Percentiles rank a stretch among this genome's conserved stretches.
These are phyloP conservation scores for Toxotes lorentzi DNA, from an alignment of 2,797 vertebrate genomes.

Conservation along the genomic window DNA sequence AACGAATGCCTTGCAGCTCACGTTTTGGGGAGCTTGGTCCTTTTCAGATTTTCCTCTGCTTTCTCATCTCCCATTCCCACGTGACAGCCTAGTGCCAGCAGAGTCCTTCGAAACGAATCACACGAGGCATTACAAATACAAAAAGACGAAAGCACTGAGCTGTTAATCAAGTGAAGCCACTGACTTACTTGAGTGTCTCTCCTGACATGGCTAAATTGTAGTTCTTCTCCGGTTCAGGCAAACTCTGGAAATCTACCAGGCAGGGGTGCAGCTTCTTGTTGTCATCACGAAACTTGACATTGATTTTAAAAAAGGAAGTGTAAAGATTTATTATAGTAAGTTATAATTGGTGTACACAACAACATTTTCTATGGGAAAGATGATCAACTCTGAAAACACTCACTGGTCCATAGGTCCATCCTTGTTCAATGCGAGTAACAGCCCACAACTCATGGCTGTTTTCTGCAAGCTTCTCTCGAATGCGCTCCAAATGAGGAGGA, in stretches of 20 bases:
- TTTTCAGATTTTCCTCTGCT: constrained; percentile 95
- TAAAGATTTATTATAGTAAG: constrained; percentile 3
- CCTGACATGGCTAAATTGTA: constrained; percentile 97
- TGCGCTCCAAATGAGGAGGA: constrained; percentile 93
- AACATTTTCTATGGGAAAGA: not conserved
- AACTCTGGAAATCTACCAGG: constrained; percentile 91
- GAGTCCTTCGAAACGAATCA: constrained; percentile 84
- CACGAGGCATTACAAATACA: constrained; percentile 22
- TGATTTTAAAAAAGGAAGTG: constrained; percentile 13
- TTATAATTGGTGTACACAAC: not conserved
- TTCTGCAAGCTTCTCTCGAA: constrained; percentile 94
- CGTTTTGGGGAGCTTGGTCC: constrained; percentile 95
- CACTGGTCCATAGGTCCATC: constrained; percentile 92
- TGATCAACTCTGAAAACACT: constrained; percentile 52
- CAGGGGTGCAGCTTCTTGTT: constrained; percentile 95
- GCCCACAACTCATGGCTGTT: constrained; percentile 97
- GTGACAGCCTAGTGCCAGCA: constrained; percentile 93
- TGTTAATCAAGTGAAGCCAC: not conserved
- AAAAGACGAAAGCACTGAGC: not conserved
- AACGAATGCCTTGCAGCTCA: constrained; percentile 67
- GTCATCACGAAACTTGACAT: constrained; percentile 91
- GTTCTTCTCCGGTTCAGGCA: constrained; percentile 93
- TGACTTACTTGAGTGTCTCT: constrained; percentile 93
- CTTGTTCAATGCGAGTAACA: constrained; percentile 94
- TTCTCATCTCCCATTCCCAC: constrained; percentile 97